phyloP scores from a whole-genome alignment of 2,797 vertebrate species.

The Sebastes hopkinsi region DNA sequence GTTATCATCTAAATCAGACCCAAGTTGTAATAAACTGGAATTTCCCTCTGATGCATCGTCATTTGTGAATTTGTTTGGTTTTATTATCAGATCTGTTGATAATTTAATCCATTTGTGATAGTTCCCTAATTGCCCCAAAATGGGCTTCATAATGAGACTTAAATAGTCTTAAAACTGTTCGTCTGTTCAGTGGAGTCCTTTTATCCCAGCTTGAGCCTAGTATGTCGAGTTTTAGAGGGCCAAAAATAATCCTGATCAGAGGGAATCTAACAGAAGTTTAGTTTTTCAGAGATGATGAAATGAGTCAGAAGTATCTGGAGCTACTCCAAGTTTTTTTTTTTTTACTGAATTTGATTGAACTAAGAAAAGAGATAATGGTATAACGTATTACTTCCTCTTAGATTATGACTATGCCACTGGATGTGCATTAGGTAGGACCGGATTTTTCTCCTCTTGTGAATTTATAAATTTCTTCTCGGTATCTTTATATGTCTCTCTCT shows the following conservation, averaged over 20 bases:
- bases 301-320: slow-evolving; percentile 1
- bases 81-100: neutral
- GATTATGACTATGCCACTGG: neutral
- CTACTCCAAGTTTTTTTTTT: neutral
- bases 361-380: neutral
- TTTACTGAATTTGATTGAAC: neutral
- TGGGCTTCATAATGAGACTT: neutral
- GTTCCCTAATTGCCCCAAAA: slow-evolving; percentile 4
- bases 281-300: slow-evolving; percentile 18
- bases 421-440: neutral
- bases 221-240: slow-evolving; percentile 19
- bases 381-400: neutral
- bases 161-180: neutral
- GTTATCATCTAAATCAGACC: neutral
- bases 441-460: neutral
- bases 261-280: slow-evolving; percentile 21
- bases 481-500: neutral
- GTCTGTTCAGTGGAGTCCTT: neutral
- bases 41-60: neutral
- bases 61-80: neutral
- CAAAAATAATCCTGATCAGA: slow-evolving; percentile 29
- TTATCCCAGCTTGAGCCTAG: slow-evolving; percentile 14
- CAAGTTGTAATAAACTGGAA: neutral
- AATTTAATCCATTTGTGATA: neutral
- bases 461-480: neutral